These are phyloP conservation scores for Drosophila arizonae DNA, from an alignment of 1,140 invertebrate species.

Conservation along the genomic window DNA sequence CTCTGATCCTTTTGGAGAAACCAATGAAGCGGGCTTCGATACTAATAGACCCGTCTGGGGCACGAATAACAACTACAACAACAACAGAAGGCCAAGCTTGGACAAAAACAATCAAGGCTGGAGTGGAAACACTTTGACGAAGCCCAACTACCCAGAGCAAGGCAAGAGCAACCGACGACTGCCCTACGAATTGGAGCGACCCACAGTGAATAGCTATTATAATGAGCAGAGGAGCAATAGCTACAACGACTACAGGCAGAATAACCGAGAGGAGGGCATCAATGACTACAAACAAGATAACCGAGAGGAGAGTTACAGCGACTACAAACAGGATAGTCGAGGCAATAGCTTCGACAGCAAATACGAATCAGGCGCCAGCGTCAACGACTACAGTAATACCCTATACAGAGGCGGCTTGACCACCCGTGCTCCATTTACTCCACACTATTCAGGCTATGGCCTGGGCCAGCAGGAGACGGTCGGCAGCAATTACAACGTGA, in stretches of 20 bases:
- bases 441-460: constrained; percentile 5
- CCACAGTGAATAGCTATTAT: constrained; percentile 28
- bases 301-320: not conserved
- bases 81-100: constrained; percentile 9
- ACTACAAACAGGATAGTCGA: constrained; percentile 7
- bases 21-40: constrained; percentile 24
- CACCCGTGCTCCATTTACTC: constrained; percentile 37
- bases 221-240: constrained; percentile 38
- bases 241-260: constrained; percentile 25
- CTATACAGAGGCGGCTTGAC: constrained; percentile 19
- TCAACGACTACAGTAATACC: constrained; percentile 16
- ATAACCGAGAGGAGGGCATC: not conserved
- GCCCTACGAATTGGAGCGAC: constrained; percentile 18
- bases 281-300: constrained; percentile 23
- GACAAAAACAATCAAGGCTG: constrained; percentile 27
- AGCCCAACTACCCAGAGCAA: constrained; percentile 12
- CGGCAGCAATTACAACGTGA: constrained; percentile 49
- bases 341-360: not conserved
- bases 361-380: not conserved
- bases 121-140: constrained; percentile 29
- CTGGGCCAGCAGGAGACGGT: constrained; percentile 17
- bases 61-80: constrained; percentile 13
- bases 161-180: constrained; percentile 15
- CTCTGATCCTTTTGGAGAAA: constrained; percentile 30
- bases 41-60: constrained; percentile 10